phyloP scores from a whole-genome alignment of 2,797 vertebrate genomes.

The Gallinago nigripennis region DNA sequence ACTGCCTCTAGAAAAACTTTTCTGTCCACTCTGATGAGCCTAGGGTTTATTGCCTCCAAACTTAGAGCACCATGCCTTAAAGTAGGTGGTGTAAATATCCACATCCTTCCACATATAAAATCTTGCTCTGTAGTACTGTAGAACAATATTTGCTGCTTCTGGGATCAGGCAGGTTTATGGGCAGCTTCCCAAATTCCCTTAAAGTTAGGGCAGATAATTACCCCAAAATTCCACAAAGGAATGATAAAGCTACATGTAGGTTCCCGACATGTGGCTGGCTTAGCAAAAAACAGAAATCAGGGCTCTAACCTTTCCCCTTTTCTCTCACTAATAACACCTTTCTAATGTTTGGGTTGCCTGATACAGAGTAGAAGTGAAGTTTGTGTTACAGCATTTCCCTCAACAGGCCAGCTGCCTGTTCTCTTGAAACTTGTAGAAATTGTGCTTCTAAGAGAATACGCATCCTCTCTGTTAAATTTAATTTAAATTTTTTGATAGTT shows the following conservation, averaged over 20 bases:
- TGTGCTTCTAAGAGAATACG: not conserved
- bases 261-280: not conserved
- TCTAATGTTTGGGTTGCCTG: not conserved
- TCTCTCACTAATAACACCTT: not conserved
- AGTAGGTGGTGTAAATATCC: not conserved
- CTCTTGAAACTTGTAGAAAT: not conserved
- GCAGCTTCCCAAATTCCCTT: not conserved
- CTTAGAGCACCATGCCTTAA: not conserved
- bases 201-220: not conserved
- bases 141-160: not conserved
- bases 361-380: not conserved
- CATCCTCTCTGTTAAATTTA: not conserved
- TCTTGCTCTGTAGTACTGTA: not conserved
- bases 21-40: not conserved
- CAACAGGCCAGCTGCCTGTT: not conserved
- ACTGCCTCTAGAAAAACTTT: not conserved
- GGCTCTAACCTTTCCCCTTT: not conserved
- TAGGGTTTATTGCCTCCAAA: not conserved
- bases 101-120: not conserved
- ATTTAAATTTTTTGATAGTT: not conserved
- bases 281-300: not conserved
- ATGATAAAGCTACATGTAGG: not conserved
- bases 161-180: not conserved
- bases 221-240: not conserved
- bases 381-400: not conserved